These are phyloP conservation scores for Notechis scutatus DNA, from an alignment of 2,113 vertebrate genomes.

Conservation along the genomic window DNA sequence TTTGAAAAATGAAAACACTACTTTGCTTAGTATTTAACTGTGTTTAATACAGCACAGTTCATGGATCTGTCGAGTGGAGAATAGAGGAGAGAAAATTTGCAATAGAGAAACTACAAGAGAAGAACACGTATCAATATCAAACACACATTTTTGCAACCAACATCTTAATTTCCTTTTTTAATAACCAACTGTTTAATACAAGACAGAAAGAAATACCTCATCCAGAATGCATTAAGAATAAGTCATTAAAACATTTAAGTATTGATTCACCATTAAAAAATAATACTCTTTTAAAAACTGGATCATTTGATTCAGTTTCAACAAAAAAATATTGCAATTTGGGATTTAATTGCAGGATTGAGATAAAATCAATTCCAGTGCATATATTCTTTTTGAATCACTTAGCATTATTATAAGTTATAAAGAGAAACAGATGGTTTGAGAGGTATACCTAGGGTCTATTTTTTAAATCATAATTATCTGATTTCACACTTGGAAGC, in stretches of 20 bases:
- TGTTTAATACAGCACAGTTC: slow-evolving; percentile 9
- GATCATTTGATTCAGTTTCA: not conserved
- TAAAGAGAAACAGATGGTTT: not conserved
- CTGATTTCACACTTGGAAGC: not conserved
- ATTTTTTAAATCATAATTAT: not conserved
- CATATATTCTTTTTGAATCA: not conserved
- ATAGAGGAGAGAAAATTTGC: slow-evolving; percentile 12
- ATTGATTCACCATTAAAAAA: not conserved
- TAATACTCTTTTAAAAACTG: not conserved
- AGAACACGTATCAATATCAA: not conserved
- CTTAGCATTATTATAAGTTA: not conserved
- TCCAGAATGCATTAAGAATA: not conserved
- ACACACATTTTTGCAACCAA: not conserved
- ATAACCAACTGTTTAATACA: not conserved
- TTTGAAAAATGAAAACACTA: slow-evolving; percentile 18
- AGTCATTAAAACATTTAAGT: not conserved
- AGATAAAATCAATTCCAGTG: not conserved
- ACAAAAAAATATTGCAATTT: not conserved
- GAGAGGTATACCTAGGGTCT: not conserved
- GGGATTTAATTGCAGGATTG: not conserved
- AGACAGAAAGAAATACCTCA: not conserved
- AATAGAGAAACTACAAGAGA: not conserved
- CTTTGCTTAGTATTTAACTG: slow-evolving; percentile 19
- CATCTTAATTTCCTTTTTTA: slow-evolving; percentile 10
- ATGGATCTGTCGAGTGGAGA: slow-evolving; percentile 5